A percentile compares a stretch with the other conserved stretches of the same genome.
Conservation (phyloP, 1,140 invertebrate species). For the Aphelinus atriplicis region DNA sequence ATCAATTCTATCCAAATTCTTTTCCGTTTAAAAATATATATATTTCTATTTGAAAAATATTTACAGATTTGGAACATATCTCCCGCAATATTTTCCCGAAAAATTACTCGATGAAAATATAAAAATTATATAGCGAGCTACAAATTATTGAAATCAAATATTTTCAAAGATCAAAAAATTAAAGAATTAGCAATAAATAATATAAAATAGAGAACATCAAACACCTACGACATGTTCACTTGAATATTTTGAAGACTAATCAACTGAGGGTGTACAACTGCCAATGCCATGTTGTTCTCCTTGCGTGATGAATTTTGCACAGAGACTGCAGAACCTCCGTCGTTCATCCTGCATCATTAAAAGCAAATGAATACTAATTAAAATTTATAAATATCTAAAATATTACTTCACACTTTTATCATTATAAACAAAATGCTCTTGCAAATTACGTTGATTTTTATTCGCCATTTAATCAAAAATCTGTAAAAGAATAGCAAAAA, state of each 20-base stretch:
- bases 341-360: too few species aligned
- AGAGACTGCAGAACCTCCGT: conserved; percentile 10
- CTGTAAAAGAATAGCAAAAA: too few species aligned
- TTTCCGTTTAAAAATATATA: neutral
- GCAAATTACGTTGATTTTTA: too few species aligned
- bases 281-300: conserved; percentile 20
- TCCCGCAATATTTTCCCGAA: neutral
- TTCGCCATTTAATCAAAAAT: too few species aligned
- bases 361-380: too few species aligned
- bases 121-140: neutral
- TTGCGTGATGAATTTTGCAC: neutral
- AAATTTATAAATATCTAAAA: too few species aligned
- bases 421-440: too few species aligned
- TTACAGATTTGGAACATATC: neutral
- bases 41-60: conserved; percentile 5
- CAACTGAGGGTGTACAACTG: conserved; percentile 17
- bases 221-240: neutral
- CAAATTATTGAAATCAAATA: neutral
- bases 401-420: too few species aligned
- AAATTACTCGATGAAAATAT: neutral
- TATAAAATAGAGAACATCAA: neutral
- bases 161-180: conserved; percentile 1
- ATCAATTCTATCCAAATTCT: too few species aligned
- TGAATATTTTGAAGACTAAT: neutral
- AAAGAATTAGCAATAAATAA: neutral